Conservation (phyloP, 2,113 vertebrate species). For the Anhinga rufa region DNA sequence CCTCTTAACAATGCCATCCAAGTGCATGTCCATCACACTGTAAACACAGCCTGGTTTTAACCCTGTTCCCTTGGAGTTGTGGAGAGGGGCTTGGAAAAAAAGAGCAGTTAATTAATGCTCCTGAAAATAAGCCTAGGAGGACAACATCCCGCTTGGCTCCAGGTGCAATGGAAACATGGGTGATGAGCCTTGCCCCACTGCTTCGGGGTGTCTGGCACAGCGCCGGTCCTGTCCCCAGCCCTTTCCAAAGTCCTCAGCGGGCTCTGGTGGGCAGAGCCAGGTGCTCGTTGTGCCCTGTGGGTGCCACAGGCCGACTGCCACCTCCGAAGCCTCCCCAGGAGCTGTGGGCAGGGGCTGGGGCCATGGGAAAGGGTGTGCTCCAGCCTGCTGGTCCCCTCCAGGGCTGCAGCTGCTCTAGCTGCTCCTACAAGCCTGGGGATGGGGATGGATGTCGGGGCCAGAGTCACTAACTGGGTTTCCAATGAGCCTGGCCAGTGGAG, state of each 20-base stretch:
- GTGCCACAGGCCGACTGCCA: neutral
- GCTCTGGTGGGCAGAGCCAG: neutral
- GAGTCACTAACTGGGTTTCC: neutral
- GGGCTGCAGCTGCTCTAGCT: neutral
- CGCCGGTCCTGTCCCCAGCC: neutral
- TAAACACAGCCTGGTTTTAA: neutral
- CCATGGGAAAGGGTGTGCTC: neutral
- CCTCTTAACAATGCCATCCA: fast-evolving
- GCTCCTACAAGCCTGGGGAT: neutral
- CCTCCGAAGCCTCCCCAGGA: neutral
- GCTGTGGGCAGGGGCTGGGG: neutral
- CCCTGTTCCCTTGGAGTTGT: neutral
- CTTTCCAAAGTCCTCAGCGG: neutral
- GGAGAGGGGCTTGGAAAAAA: neutral
- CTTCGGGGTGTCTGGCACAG: neutral
- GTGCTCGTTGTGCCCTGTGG: neutral
- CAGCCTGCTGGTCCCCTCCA: neutral
- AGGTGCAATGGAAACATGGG: neutral
- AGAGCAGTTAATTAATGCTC: neutral
- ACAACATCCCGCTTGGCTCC: neutral
- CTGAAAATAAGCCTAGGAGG: neutral
- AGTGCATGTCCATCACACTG: neutral
- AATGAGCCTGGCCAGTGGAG: neutral
- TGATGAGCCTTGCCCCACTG: neutral
- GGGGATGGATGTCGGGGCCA: neutral